Percentiles rank a stretch among this genome's conserved stretches.
These are phyloP conservation scores for Malachius bipustulatus DNA, from an alignment of 2,888 invertebrate genomes.

Conservation along the genomic window DNA sequence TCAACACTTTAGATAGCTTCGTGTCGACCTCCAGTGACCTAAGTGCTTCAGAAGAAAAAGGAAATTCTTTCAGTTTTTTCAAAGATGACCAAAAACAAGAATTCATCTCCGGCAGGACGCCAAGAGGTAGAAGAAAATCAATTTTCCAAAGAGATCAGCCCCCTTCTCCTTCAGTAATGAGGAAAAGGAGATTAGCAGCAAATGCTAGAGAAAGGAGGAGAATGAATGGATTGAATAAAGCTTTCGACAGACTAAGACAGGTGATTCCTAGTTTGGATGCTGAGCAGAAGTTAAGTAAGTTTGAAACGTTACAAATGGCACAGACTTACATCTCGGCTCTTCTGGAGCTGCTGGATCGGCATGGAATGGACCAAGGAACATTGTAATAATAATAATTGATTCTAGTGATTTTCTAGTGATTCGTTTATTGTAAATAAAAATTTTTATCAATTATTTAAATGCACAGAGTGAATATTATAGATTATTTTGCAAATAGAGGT, in stretches of 20 bases:
- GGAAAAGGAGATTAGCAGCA: constrained; percentile 52
- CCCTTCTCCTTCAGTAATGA: constrained; percentile 40
- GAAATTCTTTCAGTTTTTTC: constrained; percentile 26
- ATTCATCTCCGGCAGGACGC: constrained; percentile 17
- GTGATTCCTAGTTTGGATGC: constrained; percentile 58
- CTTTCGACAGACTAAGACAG: constrained; percentile 55
- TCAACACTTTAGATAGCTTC: constrained; percentile 31
- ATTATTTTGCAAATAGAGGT: no score
- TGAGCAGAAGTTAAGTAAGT: constrained; percentile 60
- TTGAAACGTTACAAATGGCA: constrained; percentile 69
- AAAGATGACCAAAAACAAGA: constrained; percentile 20
- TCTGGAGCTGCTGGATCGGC: constrained; percentile 44
- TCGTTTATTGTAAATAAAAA: no score
- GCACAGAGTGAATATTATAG: no score
- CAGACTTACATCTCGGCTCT: constrained; percentile 60
- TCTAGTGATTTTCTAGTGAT: no score
- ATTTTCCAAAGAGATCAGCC: constrained; percentile 26
- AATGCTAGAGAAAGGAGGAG: constrained; percentile 59
- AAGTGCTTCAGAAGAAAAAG: constrained; percentile 26
- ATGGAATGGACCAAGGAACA: constrained; percentile 21
- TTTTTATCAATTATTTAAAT: no score
- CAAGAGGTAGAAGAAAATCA: constrained; percentile 21
- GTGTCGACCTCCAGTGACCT: constrained; percentile 27
- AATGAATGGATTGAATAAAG: constrained; percentile 62
- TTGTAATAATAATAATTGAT: no score